Base-by-base conservation (phyloP, 1,140 invertebrate species). In the Linepithema humile region DNA sequence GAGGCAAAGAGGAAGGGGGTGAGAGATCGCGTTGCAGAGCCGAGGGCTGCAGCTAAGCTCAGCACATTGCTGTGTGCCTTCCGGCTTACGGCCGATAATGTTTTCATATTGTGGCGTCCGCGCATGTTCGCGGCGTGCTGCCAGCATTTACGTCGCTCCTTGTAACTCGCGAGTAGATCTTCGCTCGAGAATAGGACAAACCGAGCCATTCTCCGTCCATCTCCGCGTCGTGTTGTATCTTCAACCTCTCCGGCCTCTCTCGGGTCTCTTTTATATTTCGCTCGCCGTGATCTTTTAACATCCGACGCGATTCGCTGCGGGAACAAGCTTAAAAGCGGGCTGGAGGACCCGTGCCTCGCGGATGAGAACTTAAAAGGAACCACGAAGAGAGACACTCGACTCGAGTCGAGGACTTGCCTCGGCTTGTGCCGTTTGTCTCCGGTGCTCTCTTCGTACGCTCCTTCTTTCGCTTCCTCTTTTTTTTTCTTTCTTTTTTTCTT, bases 1-100 rank as follows among this genome's bases (percentile, higher is more conserved):
- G 75, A 40, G 50, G 43, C 43, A 45, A 74, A n/a, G n/a, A n/a
- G n/a, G n/a, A n/a, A n/a, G n/a, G n/a, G n/a, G n/a, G 75, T 50
- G 87, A 88, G 78, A 87, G 85, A 69, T 83, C 70, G 55, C 78
- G 78, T 60, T 82, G 83, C 84, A 26, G 69, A 53, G 84, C 62
- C 72, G 35, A 15, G 40, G 74, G 32, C 65, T 80, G 82, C 78
- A 20, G 82, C 90, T 86, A 90, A 91, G 88, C 92, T 93, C 92
- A 91, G 91, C 92, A 92, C 91, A 93, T 92, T 93, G 89, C 89
- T 92, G 91, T 92, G 84, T 93, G 88, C 90, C 84, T 86, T 86
- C 77, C 88, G 88, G 92, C 91, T 93, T 91, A 92, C 88, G 82
- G 62, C 85, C 86, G 86, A 89, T 86, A 89, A 91, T 92, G 89